phyloP scores from a whole-genome alignment of 2,888 invertebrate genomes.

The Erebia epiphron region DNA sequence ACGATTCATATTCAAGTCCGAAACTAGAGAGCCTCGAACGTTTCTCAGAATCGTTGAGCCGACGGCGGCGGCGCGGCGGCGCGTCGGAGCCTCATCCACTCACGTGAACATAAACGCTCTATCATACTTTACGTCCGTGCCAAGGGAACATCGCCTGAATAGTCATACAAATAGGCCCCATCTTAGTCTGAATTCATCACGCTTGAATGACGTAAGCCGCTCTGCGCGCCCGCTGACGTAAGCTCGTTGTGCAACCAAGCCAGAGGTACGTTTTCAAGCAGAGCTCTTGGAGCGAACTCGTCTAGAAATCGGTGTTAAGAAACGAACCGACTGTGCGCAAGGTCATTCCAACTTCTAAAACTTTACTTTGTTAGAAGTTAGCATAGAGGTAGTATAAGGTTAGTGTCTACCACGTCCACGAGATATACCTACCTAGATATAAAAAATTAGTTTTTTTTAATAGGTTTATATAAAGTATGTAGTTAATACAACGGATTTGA shows the following conservation, averaged over 20 bases:
- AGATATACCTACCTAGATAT: neutral
- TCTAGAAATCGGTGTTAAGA: constrained; percentile 80
- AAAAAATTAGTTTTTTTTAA: neutral
- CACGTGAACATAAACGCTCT: constrained; percentile 81
- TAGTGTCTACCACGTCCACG: neutral
- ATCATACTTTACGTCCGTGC: constrained; percentile 63
- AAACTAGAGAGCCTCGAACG: constrained; percentile 77
- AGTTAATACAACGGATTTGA: too few species aligned
- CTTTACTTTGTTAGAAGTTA: constrained; percentile 11
- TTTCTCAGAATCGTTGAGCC: constrained; percentile 81
- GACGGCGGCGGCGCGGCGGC: constrained; percentile 65
- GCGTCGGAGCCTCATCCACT: constrained; percentile 81
- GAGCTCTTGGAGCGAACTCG: constrained; percentile 74
- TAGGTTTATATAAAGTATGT: too few species aligned
- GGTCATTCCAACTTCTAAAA: constrained; percentile 66
- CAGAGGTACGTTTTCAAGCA: constrained; percentile 77
- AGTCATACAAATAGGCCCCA: constrained; percentile 57
- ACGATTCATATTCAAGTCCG: constrained; percentile 77
- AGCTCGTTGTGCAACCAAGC: constrained; percentile 82
- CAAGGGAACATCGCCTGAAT: constrained; percentile 59
- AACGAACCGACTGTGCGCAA: constrained; percentile 67
- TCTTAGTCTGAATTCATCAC: constrained; percentile 61
- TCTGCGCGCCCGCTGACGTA: constrained; percentile 80
- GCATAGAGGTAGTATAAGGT: too few species aligned
- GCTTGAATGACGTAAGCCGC: constrained; percentile 81